phyloP scores from a whole-genome alignment of 2,888 invertebrate genomes.

The Beris morrisii region DNA sequence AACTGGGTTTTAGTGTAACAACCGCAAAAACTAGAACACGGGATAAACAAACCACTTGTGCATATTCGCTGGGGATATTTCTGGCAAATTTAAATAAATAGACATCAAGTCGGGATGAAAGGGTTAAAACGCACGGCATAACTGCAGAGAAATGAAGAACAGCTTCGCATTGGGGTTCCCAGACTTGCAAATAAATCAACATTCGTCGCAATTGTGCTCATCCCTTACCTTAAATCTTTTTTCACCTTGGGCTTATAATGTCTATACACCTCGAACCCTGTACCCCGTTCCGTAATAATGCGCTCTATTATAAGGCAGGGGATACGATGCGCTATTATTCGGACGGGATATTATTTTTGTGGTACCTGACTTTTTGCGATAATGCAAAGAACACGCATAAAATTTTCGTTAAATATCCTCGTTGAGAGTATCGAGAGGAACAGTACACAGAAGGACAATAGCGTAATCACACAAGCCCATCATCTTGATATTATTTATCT shows the following conservation, averaged over 20 bases:
- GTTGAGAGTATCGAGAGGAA: conserved; percentile 33
- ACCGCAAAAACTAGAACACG: background rate
- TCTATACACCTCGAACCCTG: background rate
- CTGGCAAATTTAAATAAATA: background rate
- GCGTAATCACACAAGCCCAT: conserved; percentile 39
- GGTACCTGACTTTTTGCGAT: conserved; percentile 39
- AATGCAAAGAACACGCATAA: conserved; percentile 38
- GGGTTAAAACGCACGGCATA: conserved; percentile 2
- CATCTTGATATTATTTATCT: conserved; percentile 40
- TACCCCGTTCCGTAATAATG: background rate
- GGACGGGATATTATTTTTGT: conserved; percentile 26
- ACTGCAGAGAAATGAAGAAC: background rate
- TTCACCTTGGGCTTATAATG: background rate
- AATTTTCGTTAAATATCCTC: conserved; percentile 39
- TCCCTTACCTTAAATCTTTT: conserved; percentile 23
- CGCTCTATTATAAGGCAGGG: background rate
- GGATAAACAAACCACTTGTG: background rate
- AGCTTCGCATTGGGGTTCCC: conserved; percentile 10
- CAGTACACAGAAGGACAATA: conserved; percentile 34
- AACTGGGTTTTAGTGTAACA: background rate
- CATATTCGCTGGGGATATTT: background rate
- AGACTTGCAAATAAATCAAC: conserved; percentile 34
- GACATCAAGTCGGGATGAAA: background rate
- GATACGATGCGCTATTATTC: conserved; percentile 16
- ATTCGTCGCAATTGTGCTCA: conserved; percentile 24